Evolutionary conservation across 2,797 vertebrate species (phyloP), one percentile per base, ranked within the genome.

Genomic region (Pempheris klunzingeri): DNA sequence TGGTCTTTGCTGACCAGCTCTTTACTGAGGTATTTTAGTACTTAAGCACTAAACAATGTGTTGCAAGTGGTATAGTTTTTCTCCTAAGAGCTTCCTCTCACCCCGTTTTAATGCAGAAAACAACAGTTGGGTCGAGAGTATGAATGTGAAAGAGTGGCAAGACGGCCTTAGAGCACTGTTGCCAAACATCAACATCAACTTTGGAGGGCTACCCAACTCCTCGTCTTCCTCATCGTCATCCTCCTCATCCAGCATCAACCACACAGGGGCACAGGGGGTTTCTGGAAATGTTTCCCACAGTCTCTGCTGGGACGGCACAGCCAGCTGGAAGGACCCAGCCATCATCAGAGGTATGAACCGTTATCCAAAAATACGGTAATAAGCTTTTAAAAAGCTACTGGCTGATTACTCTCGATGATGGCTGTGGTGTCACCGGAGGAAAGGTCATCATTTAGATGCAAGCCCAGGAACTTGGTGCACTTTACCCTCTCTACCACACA

Each of bases 161-260:
- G 97, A 98, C 81, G 97, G 97, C 92, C 96, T 98, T 90, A 95
- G 96, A 94, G 96, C 97, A 70, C 97, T 98, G 93, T 95, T 98
- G 93, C 97, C 97, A 93, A 98, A 98, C 96, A 97, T 98, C 95
- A 98, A 98, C 96, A 97, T 98, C 94, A 98, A 96, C 96, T 98
- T 97, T 94, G 96, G 96, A 93, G 97, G 97, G 91, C 96, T 97
- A 92, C 96, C 96, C 91, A 96, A 95, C 96, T 96, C 96, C 87
- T 95, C 95, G 54, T 96, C 96, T 91, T 92, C 92, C 17, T 85
- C 82, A 12, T 88, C 89, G 9, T 89, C 84, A 6, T 87, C 84
- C 17, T 96, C 81, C n/a, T 83, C 78, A 17, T 80, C 83, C 91
- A 96, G 96, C 93, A 93, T 95, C 92, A 92, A 96, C 93, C 96